Conservation (phyloP, 2,113 vertebrate genomes). For the Oreochromis niloticus region DNA sequence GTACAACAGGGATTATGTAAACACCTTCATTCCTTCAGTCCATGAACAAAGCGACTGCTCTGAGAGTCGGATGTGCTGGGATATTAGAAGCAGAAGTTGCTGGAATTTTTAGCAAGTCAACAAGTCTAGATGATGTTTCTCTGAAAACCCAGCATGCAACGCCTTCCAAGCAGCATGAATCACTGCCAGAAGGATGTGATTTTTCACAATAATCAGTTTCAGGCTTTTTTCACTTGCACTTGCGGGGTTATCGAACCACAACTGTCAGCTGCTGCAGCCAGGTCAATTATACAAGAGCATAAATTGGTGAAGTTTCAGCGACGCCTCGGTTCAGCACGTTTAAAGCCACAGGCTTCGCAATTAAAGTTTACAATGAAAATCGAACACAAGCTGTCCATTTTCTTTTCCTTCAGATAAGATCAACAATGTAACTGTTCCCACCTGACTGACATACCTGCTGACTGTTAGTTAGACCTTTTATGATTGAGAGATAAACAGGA, state of each 20-base stretch:
- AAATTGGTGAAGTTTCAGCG: not conserved
- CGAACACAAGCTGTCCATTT: not conserved
- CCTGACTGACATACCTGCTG: not conserved
- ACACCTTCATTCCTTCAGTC: slow-evolving; percentile 25
- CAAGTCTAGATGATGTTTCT: slow-evolving; percentile 29
- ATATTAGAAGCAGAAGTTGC: slow-evolving; percentile 51
- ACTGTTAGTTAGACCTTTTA: not conserved
- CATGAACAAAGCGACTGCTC: slow-evolving; percentile 4
- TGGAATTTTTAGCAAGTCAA: slow-evolving; percentile 40
- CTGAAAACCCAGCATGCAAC: slow-evolving; percentile 30
- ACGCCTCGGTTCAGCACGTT: not conserved
- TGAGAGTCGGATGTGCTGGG: not conserved
- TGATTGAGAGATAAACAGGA: not conserved
- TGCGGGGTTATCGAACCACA: not conserved
- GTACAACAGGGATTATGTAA: slow-evolving; percentile 22
- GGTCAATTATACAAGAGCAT: not conserved
- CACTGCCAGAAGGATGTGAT: slow-evolving; percentile 4
- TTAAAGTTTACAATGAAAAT: not conserved
- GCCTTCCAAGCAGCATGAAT: not conserved
- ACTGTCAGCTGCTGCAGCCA: not conserved
- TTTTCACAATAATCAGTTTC: slow-evolving; percentile 22
- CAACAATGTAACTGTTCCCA: not conserved
- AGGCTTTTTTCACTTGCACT: not conserved
- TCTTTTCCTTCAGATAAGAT: not conserved
- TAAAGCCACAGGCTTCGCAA: not conserved